phyloP scores from a whole-genome alignment of 2,113 vertebrate species.

The Grammomys dolichurus region DNA sequence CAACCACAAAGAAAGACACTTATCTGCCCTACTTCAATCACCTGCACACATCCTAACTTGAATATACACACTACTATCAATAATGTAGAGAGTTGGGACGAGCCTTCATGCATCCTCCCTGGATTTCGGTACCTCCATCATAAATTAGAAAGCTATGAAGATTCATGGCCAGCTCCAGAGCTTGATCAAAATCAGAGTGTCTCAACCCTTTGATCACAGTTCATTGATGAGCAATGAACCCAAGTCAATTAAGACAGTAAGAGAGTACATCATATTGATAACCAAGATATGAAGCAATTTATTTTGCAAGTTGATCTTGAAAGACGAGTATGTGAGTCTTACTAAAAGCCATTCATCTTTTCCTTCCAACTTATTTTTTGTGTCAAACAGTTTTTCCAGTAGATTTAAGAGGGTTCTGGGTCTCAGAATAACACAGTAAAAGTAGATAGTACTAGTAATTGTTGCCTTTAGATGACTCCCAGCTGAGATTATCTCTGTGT shows the following conservation, averaged over 20 bases:
- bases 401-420: not conserved
- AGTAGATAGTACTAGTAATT: not conserved
- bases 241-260: not conserved
- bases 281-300: not conserved
- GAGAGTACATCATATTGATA: not conserved
- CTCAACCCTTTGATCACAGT: not conserved
- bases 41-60: too few species aligned
- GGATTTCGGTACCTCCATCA: not conserved
- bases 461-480: not conserved
- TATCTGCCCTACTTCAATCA: too few species aligned
- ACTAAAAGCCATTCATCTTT: not conserved
- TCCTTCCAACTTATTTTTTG: not conserved
- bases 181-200: not conserved
- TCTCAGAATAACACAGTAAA: not conserved
- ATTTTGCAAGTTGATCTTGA: not conserved
- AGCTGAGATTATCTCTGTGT: not conserved
- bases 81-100: not conserved
- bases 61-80: not conserved
- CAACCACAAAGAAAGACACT: not conserved
- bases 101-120: not conserved
- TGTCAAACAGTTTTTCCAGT: not conserved
- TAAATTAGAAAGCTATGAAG: not conserved
- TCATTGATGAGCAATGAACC: not conserved
- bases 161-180: not conserved
- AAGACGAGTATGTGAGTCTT: not conserved